Evolutionary conservation across 2,113 vertebrate species (phyloP).

Genomic region (Actenoides hombroni): DNA sequence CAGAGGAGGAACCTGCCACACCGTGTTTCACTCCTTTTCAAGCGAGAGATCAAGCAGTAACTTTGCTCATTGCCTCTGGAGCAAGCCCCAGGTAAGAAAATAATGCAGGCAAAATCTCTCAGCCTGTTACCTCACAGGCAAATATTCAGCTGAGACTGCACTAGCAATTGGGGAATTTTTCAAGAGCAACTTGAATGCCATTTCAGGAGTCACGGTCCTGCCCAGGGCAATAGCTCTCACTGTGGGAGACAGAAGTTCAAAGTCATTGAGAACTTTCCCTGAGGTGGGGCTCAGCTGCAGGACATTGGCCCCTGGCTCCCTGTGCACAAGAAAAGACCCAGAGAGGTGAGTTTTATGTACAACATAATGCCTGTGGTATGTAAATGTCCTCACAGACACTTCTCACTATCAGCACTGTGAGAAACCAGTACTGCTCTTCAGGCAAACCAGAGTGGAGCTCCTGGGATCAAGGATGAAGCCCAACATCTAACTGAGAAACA

Average conservation of each 20-base stretch:
- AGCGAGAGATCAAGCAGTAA: background rate
- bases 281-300: background rate
- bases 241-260: background rate
- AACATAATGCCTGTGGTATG: rapidly evolving
- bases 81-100: background rate
- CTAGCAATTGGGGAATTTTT: background rate
- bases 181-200: background rate
- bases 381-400: background rate
- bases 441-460: background rate
- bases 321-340: background rate
- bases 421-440: background rate
- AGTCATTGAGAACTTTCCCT: background rate
- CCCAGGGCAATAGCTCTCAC: background rate
- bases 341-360: background rate
- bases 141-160: background rate
- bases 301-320: background rate
- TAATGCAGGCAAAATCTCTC: background rate
- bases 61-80: background rate
- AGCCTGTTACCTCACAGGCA: background rate
- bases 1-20: background rate
- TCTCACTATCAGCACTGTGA: background rate
- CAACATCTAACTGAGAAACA: background rate
- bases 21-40: background rate
- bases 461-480: background rate
- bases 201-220: background rate